These are phyloP conservation scores for Rutpela maculata DNA, from an alignment of 2,888 invertebrate species.

Conservation along the genomic window DNA sequence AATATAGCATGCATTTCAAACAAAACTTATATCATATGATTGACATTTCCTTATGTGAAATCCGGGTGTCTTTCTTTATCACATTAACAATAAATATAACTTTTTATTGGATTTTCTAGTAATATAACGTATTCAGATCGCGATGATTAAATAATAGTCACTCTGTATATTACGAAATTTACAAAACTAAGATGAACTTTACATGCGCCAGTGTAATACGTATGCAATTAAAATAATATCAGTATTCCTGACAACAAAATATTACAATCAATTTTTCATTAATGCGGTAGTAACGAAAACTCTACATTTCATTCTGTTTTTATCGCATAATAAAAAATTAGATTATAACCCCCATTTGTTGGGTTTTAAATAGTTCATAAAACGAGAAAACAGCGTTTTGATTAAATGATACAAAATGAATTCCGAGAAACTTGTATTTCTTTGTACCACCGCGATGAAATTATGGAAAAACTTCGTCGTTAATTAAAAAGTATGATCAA, in stretches of 20 bases:
- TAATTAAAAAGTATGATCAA: slow-evolving; percentile 54
- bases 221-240: no score
- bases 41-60: slow-evolving; percentile 11
- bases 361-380: slow-evolving; percentile 11
- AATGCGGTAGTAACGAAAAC: background rate
- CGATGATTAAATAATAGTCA: background rate
- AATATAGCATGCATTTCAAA: background rate
- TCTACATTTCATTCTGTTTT: background rate
- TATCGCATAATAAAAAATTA: slow-evolving; percentile 24
- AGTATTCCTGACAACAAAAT: background rate
- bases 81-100: slow-evolving; percentile 11
- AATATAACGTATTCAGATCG: background rate
- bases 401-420: slow-evolving; percentile 26
- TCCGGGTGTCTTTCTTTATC: slow-evolving; percentile 3
- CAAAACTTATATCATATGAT: background rate
- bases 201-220: no score
- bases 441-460: slow-evolving; percentile 28
- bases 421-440: slow-evolving; percentile 33
- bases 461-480: slow-evolving; percentile 35
- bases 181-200: no score
- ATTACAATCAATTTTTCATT: background rate
- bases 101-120: background rate
- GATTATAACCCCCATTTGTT: background rate
- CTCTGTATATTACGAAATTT: background rate
- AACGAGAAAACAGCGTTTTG: slow-evolving; percentile 19